These are phyloP conservation scores for Ochotona princeps DNA, from an alignment of 2,113 vertebrate species.

Conservation along the genomic window DNA sequence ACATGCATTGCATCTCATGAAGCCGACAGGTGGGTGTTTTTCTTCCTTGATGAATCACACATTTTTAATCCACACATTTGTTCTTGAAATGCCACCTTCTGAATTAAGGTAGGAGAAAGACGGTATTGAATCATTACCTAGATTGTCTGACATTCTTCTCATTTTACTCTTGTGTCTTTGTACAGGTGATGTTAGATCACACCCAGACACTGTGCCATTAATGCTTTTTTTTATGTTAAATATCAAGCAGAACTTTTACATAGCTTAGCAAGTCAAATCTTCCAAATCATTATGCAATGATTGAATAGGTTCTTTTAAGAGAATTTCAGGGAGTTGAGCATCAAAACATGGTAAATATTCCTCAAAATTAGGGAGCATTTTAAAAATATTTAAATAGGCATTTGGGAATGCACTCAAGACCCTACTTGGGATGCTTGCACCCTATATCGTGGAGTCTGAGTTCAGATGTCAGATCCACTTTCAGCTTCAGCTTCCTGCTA, in stretches of 20 bases:
- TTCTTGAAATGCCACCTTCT: conserved; percentile 32
- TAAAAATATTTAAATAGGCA: too few relatives aligned
- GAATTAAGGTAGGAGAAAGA: background rate
- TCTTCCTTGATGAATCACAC: background rate
- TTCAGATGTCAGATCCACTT: too few relatives aligned
- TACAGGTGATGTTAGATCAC: background rate
- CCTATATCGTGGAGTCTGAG: too few relatives aligned
- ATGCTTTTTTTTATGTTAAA: background rate
- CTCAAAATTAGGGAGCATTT: conserved; percentile 4
- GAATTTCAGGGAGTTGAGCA: background rate
- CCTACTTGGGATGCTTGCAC: too few relatives aligned
- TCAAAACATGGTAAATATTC: background rate
- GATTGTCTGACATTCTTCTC: background rate
- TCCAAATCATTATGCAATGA: background rate
- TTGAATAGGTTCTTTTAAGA: background rate
- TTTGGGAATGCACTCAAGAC: too few relatives aligned
- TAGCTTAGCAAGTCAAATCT: background rate
- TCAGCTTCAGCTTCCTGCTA: too few relatives aligned
- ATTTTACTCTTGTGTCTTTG: conserved; percentile 1
- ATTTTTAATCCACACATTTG: background rate
- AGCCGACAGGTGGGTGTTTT: background rate
- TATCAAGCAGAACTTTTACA: background rate
- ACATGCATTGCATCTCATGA: background rate
- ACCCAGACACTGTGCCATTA: background rate
- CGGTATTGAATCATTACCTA: background rate